Evolutionary conservation across 2,113 vertebrate species (phyloP).

Genomic region (Limnothrissa miodon): DNA sequence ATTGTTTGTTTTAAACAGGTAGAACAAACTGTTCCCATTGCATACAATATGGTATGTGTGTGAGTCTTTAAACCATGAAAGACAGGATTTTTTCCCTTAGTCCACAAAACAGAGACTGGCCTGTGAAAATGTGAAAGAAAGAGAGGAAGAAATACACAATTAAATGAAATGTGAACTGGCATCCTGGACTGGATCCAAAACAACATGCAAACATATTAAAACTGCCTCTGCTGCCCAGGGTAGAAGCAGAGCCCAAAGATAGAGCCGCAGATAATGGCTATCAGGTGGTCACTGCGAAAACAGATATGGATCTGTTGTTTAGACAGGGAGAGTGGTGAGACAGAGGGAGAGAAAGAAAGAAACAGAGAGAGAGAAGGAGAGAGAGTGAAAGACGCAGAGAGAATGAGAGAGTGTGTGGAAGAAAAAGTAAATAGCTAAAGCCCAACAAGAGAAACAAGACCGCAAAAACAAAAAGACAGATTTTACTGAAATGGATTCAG

Average conservation of each 20-base stretch:
- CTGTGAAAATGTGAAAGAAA: too few relatives aligned
- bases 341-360: not conserved
- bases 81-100: too few relatives aligned
- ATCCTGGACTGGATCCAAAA: not conserved
- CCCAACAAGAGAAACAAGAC: not conserved
- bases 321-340: not conserved
- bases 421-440: not conserved
- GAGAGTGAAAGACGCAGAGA: not conserved
- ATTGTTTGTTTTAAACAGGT: not conserved
- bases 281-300: not conserved
- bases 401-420: conserved; percentile 28
- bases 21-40: not conserved
- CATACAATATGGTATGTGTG: not conserved
- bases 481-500: not conserved
- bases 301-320: not conserved
- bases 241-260: not conserved
- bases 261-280: too few relatives aligned
- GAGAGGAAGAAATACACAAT: not conserved
- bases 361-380: not conserved
- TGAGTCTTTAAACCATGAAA: too few relatives aligned
- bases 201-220: not conserved
- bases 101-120: too few relatives aligned
- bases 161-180: not conserved
- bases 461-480: not conserved
- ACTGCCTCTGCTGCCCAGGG: not conserved